Base-by-base conservation (phyloP, 2,888 invertebrate genomes). In the Xylota sylvarum region DNA sequence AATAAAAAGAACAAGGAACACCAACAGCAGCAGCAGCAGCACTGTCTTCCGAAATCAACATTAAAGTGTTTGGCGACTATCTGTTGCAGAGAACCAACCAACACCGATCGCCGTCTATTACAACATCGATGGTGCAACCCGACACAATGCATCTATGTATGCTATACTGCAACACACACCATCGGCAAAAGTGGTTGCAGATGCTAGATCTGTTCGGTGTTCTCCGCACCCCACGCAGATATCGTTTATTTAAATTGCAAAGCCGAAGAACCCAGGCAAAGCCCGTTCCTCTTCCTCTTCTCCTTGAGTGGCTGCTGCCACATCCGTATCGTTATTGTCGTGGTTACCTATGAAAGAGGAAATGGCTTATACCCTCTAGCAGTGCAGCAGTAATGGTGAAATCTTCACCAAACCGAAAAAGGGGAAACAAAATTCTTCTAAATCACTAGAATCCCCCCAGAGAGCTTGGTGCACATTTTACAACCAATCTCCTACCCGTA, bases 41-140 rank as follows among this genome's bases (percentile, higher is more conserved):
- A 65, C 12, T 14, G 62, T 80, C 85, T 85, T 85, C 77, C 70
- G 81, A 85, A 77, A 72, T 85, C 81, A 12, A 35, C 70, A 62
- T 60, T 43, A 70, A 37, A 52, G 37, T 40, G 32, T 30, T 70
- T n/a, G 23, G 48, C 48, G n/a, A 46, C 46, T 46, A 46, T 65
- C 52, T 30, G 35, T 74, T 56, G 56, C 37, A 40, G 46, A 50
- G 37, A 55, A 30, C 62, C 40, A 55, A 30, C 62, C 40, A 65
- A 76, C 69, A 64, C 56, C 76, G 72, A 77, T 77, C 72, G 37
- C 48, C 50, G 35, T 48, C 81, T 86, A 82, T 86, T 86, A 82
- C 86, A 86, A 86, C 82, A 86, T 86, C 81, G 86, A 86, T 86
- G 86, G 86, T 86, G 86, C 86, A 86, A 86, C 77, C 35, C 82